Percentiles rank a stretch among this genome's conserved stretches.
These are phyloP conservation scores for Brachirus orientalis DNA, from an alignment of 2,113 vertebrate genomes.

Conservation along the genomic window DNA sequence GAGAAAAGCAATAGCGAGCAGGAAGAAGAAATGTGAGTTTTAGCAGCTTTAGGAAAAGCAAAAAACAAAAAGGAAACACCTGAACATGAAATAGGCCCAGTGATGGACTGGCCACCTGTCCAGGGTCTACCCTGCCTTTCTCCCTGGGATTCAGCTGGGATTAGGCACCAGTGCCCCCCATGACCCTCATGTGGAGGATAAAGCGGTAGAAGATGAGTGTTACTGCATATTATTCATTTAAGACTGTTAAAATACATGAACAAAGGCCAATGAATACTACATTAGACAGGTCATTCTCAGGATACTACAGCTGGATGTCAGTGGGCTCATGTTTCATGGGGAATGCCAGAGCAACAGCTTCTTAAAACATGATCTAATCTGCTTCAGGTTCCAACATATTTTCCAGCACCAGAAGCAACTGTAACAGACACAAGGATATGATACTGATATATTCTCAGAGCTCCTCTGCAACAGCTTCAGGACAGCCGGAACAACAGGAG, in stretches of 20 bases:
- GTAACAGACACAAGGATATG: conserved; percentile 1
- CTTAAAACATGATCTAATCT: conserved; percentile 6
- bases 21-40: background rate
- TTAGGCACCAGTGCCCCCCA: no score
- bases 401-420: conserved; percentile 12
- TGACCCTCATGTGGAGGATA: no score
- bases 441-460: conserved; percentile 22
- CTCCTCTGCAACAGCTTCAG: conserved; percentile 21
- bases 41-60: background rate
- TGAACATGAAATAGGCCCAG: no score
- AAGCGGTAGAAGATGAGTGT: no score
- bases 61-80: background rate
- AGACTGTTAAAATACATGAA: background rate
- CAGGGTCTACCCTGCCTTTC: no score
- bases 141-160: no score
- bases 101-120: no score
- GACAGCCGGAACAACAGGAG: conserved; percentile 44
- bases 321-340: background rate
- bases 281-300: conserved; percentile 3
- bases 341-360: background rate
- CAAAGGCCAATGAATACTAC: background rate
- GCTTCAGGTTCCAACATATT: background rate
- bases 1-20: background rate
- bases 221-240: background rate
- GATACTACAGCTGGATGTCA: conserved; percentile 24